Percentiles rank a stretch among this genome's conserved stretches.
Conservation (phyloP, 2,888 invertebrate genomes). For the Platycheirus rosarum region DNA sequence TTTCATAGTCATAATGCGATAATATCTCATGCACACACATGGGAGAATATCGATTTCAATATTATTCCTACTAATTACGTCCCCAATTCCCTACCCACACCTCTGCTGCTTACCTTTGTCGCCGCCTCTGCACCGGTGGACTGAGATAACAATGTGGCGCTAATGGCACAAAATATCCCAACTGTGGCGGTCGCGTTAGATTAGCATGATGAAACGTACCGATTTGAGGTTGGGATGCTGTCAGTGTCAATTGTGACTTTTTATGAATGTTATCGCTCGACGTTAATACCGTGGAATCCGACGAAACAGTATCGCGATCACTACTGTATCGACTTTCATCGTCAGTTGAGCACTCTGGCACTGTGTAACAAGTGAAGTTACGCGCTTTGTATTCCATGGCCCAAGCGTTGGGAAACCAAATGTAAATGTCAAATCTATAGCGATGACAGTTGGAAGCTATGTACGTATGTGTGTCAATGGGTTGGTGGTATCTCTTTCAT, state of each 20-base stretch:
- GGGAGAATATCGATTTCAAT: conserved; percentile 50
- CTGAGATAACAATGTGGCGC: conserved; percentile 83
- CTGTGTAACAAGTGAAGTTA: conserved; percentile 81
- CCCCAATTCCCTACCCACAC: conserved; percentile 4
- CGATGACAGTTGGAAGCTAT: neutral
- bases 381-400: conserved; percentile 78
- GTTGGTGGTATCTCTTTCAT: neutral
- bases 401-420: conserved; percentile 5
- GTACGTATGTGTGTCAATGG: conserved; percentile 33
- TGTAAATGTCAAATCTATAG: conserved; percentile 33
- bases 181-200: conserved; percentile 82
- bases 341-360: conserved; percentile 79
- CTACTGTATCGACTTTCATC: conserved; percentile 75
- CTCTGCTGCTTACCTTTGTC: conserved; percentile 78
- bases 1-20: neutral
- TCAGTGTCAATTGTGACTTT: conserved; percentile 76
- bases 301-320: conserved; percentile 73
- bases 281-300: conserved; percentile 77
- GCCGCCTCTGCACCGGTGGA: conserved; percentile 80
- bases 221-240: conserved; percentile 76
- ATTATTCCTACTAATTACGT: neutral
- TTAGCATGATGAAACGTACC: conserved; percentile 78
- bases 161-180: conserved; percentile 85
- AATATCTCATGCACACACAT: neutral
- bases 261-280: conserved; percentile 77